A percentile compares a stretch with the other conserved stretches of the same genome.
Conservation (phyloP, 2,888 invertebrate genomes). For the Sabatieria punctata region DNA sequence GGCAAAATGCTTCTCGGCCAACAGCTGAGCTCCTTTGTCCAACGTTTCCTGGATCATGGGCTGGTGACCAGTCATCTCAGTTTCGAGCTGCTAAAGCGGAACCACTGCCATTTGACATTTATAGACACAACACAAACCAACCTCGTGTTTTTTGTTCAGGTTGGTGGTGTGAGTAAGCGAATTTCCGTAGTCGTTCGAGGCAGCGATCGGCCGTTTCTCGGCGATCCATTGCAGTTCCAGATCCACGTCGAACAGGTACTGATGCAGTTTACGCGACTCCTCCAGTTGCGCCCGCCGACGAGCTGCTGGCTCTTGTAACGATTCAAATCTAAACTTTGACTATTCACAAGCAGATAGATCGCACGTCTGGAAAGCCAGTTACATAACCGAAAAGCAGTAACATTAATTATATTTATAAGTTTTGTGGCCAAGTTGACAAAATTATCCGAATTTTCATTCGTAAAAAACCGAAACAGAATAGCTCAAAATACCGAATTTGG, state of each 20-base stretch:
- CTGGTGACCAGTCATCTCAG: conserved; percentile 68
- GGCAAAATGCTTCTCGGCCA: conserved; percentile 61
- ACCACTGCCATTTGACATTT: conserved; percentile 1
- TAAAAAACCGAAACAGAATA: too few species aligned
- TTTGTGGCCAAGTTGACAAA: too few species aligned
- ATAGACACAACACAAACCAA: conserved; percentile 10
- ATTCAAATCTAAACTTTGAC: conserved; percentile 43
- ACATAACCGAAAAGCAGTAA: too few species aligned
- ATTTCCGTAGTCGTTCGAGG: conserved; percentile 51
- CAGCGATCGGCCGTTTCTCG: conserved; percentile 64
- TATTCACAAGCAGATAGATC: too few species aligned
- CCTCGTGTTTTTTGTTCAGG: conserved; percentile 69
- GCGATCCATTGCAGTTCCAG: conserved; percentile 86
- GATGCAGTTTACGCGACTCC: conserved; percentile 73
- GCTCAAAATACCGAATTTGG: too few species aligned
- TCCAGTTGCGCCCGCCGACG: conserved; percentile 57
- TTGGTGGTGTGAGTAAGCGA: conserved; percentile 82
- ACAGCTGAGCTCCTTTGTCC: conserved; percentile 54
- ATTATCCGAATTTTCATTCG: too few species aligned
- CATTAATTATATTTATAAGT: too few species aligned
- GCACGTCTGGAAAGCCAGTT: too few species aligned
- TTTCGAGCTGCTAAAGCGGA: conserved; percentile 54
- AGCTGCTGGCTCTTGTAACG: conserved; percentile 53
- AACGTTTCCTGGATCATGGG: conserved; percentile 66
- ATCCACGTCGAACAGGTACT: conserved; percentile 78